Evolutionary conservation across 2,797 vertebrate species (phyloP).

Genomic region (Eulemur coronatus): DNA sequence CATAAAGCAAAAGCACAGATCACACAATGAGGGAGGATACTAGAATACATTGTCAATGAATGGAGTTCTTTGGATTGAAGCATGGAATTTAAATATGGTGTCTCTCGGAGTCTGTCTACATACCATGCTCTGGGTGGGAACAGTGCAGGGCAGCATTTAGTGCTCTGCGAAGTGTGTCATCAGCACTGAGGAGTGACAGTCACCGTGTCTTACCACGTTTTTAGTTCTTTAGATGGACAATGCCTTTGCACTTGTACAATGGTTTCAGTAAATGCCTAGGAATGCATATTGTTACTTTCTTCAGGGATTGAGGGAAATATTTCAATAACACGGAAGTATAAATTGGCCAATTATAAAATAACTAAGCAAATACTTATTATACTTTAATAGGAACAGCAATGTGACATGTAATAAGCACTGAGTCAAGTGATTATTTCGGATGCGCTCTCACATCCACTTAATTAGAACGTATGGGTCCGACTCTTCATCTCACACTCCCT

Average conservation of each 20-base stretch:
- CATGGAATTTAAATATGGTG: not conserved
- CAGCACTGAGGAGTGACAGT: not conserved
- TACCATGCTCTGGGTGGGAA: not conserved
- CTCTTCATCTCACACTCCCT: not conserved
- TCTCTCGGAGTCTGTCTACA: not conserved
- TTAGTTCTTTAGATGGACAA: not conserved
- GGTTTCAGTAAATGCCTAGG: not conserved
- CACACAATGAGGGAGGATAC: not conserved
- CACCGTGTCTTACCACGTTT: rapidly evolving
- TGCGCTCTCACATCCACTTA: too few relatives aligned
- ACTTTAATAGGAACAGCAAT: not conserved
- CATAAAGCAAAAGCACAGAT: not conserved
- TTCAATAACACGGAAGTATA: not conserved
- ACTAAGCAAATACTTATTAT: not conserved
- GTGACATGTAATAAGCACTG: not conserved
- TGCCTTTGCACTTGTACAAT: not conserved
- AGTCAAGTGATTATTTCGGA: not conserved
- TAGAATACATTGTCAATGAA: not conserved
- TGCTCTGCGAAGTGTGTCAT: too few relatives aligned
- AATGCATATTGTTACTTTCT: not conserved
- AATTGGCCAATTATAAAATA: not conserved
- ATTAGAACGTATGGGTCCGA: not conserved
- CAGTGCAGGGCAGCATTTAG: too few relatives aligned
- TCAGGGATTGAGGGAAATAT: not conserved
- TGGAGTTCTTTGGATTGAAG: not conserved